These are phyloP conservation scores for Yponomeuta malinellus DNA, from an alignment of 2,888 invertebrate genomes.

Conservation along the genomic window DNA sequence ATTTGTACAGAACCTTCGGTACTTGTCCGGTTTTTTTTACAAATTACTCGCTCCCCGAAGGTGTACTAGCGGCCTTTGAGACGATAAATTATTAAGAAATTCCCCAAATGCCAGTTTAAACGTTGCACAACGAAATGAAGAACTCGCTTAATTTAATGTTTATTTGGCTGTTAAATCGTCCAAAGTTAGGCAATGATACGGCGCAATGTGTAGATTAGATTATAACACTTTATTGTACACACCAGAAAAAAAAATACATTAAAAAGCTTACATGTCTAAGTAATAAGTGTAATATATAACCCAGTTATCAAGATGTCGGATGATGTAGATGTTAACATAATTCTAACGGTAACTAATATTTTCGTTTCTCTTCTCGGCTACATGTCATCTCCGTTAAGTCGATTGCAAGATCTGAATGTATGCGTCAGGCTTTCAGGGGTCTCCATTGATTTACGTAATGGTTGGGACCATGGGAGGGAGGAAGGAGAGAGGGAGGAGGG, in stretches of 20 bases:
- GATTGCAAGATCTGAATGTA: not conserved
- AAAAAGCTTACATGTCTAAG: too few relatives aligned
- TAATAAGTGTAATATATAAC: not conserved
- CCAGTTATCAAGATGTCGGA: constrained; percentile 5
- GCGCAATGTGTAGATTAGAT: not conserved
- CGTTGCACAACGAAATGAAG: constrained; percentile 4
- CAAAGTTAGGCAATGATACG: constrained; percentile 12
- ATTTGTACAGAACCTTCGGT: too few relatives aligned
- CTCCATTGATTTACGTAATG: too few relatives aligned
- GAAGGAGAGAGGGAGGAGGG: too few relatives aligned
- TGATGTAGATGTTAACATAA: constrained; percentile 12
- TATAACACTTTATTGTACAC: too few relatives aligned
- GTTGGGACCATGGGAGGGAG: too few relatives aligned
- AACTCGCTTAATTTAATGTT: constrained; percentile 11
- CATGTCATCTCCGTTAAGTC: constrained; percentile 15
- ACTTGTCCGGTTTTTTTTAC: not conserved
- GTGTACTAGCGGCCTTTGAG: constrained; percentile 4
- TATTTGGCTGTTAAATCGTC: constrained; percentile 11
- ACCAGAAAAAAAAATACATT: too few relatives aligned
- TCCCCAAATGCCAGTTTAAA: constrained; percentile 12
- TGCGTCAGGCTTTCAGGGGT: not conserved
- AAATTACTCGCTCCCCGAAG: not conserved
- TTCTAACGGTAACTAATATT: constrained; percentile 15
- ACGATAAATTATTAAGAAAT: constrained; percentile 12
- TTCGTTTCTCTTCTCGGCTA: constrained; percentile 1